Evolutionary conservation across 1,140 invertebrate genomes (phyloP), one percentile per base, ranked within the genome.

Genomic region (Chelonus insularis): DNA sequence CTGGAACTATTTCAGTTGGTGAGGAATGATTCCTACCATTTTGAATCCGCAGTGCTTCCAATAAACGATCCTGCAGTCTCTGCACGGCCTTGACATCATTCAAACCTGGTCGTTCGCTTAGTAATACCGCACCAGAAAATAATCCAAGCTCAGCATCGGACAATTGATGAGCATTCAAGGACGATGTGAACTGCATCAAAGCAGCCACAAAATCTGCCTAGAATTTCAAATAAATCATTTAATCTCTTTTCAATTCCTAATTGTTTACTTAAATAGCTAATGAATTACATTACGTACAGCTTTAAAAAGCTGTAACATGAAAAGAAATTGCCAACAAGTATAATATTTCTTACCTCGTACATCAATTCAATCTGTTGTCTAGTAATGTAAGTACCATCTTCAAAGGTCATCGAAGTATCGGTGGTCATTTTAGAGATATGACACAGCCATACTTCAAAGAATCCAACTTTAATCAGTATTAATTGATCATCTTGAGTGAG

Each of bases 361-460:
- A 97, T 93, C 57, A 92, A 85, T 73, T 95, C 92, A 68, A 98
- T 82, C 77, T 98, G 95, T 65, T 91, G 87, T 64, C 89, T 86
- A 21, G 88, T 91, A 68, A 98, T 87, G 67, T 89, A 91, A 51
- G 90, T 92, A 18, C 96, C 96, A 72, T 98, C 95, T 63, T 93
- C 90, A 79, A 98, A 96, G n/a, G 94, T 92, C 71, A 98, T 83
- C 54, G 87, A 87, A 58, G 87, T 85, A 59, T 94, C 89, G 2
- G 87, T 86, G n/a, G 94, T 90, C 78, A 96, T 86, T 51, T 90
- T 86, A 0, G 93, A 86, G 54, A 94, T 90, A 66, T 96, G 89
- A 50, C 91, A 89, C 56, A 97, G 83, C 96, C 96, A 98, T 50
- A 98, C 88, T 82, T 98, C 96, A 78, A 98, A 96, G 84, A 98